These are phyloP conservation scores for Tipula unca DNA, from an alignment of 2,888 invertebrate genomes.

Conservation along the genomic window DNA sequence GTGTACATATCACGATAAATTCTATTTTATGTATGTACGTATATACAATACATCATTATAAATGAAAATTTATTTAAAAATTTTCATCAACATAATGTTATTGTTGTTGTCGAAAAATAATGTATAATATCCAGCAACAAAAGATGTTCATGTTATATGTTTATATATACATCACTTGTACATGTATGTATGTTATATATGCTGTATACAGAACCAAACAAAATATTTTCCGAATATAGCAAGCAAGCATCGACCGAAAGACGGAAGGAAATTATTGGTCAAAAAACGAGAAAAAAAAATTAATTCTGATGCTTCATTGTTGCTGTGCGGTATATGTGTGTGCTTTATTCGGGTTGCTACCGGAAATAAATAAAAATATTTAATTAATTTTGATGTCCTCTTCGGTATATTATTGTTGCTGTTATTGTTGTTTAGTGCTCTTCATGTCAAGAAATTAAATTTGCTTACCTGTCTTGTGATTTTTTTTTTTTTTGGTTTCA, in stretches of 20 bases:
- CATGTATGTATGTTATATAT: not conserved
- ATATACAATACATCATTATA: not conserved
- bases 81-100: not conserved
- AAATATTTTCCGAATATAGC: not conserved
- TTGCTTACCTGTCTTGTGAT: not conserved
- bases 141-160: too few species aligned
- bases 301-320: not conserved
- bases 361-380: not conserved
- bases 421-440: not conserved
- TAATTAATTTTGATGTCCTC: conserved; percentile 14
- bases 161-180: not conserved
- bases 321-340: not conserved
- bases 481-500: not conserved
- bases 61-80: conserved; percentile 1
- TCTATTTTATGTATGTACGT: not conserved
- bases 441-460: not conserved
- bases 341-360: not conserved
- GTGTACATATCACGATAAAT: not conserved
- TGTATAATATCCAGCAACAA: not conserved
- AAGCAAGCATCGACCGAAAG: not conserved
- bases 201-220: not conserved
- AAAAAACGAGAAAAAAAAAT: not conserved
- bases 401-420: not conserved
- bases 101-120: not conserved
- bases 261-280: not conserved